Base-by-base conservation (phyloP, 2,797 vertebrate genomes). In the Scolopax bukidnonensis region DNA sequence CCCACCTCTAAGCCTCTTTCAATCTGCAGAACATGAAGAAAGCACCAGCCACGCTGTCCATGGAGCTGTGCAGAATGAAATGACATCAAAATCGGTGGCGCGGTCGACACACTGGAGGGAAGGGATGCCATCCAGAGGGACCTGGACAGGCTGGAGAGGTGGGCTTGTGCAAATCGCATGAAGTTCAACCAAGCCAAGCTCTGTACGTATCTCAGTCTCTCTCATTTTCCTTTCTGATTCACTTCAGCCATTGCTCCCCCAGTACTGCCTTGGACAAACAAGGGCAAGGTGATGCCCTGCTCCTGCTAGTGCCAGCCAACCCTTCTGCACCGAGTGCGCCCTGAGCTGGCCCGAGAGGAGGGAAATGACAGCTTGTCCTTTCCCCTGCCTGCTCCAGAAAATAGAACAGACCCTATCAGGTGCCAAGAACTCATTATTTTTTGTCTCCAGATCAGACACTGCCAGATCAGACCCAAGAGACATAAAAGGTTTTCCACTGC, bases 381-480 rank as follows among this genome's bases (percentile, higher is more conserved):
- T 61, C n/a, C 21, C 38, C 23, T 61, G 15, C 32, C 57, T 88
- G 76, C 80, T 61, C 64, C 59, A 65, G 85, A 69, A 93, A 91
- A 47, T 74, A 68, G 83, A 57, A 73, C 54, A 50, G 69, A 83
- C 25, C 56, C 87, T 75, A 41, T 25, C 65, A 91, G 79, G 24
- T 84, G 69, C 79, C 51, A 65, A 53, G 61, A 85, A 71, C 38
- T 43, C 65, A 71, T 77, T 94, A 95, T 94, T 96, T 95, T 95
- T 50, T 73, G 23, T 78, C 91, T 86, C 73, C 57, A 76, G 54
- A 92, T 93, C 92, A 96, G 86, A 90, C 33, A 5, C 45, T 73
- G 67, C 38, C 53, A 86, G 88, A 86, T 92, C 87, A 87, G 79
- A 67, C 83, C 43, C 64, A 63, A 61, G 57, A 86, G 67, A 92